A percentile compares a stretch with the other conserved stretches of the same genome.
phyloP scores from a whole-genome alignment of 2,888 invertebrate species.

The Andrena haemorrhoa region DNA sequence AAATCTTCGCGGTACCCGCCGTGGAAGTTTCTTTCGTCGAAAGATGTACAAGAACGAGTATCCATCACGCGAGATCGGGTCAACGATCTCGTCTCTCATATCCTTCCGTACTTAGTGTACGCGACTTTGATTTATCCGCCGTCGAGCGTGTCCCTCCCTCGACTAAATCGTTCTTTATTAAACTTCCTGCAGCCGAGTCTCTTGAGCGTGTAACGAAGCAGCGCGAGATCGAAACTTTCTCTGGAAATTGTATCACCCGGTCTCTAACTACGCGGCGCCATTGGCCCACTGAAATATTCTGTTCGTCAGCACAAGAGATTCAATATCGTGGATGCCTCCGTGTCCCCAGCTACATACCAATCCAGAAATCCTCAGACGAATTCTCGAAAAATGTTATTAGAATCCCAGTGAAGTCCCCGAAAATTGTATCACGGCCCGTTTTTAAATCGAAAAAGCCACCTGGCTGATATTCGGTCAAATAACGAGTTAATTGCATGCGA shows the following conservation, averaged over 20 bases:
- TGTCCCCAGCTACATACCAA: neutral
- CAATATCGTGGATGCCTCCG: constrained; percentile 4
- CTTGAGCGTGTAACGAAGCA: constrained; percentile 10
- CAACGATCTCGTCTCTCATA: constrained; percentile 24
- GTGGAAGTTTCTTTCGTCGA: constrained; percentile 22
- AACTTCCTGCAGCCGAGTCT: constrained; percentile 2
- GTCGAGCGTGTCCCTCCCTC: neutral
- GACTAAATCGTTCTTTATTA: constrained; percentile 25
- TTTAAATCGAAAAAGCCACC: constrained; percentile 31
- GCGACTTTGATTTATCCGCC: constrained; percentile 27
- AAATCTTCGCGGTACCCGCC: constrained; percentile 31
- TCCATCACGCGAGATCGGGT: constrained; percentile 40
- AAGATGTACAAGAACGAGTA: constrained; percentile 18
- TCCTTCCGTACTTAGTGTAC: constrained; percentile 13
- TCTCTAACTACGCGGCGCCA: neutral
- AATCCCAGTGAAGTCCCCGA: constrained; percentile 8
- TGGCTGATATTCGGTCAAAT: constrained; percentile 62
- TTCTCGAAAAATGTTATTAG: constrained; percentile 40
- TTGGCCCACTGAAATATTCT: constrained; percentile 12
- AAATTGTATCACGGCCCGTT: neutral
- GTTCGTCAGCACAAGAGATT: neutral
- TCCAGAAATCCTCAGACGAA: neutral
- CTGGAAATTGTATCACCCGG: neutral
- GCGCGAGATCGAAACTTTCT: neutral
- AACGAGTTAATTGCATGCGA: constrained; percentile 71